Conservation (phyloP, 2,888 invertebrate species). For the Mamestra brassicae region DNA sequence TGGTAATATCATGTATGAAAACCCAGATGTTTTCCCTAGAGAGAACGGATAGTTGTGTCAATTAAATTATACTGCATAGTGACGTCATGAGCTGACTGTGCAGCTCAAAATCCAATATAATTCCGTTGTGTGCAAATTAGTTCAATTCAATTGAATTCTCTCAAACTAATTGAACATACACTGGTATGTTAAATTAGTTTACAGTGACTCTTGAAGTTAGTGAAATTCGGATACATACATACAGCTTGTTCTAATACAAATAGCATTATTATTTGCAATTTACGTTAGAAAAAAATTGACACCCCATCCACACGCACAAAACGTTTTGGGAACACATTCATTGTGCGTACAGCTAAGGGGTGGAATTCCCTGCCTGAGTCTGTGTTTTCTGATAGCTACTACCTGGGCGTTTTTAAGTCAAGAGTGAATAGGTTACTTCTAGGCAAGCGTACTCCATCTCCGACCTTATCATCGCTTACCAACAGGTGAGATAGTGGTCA, state of each 20-base stretch:
- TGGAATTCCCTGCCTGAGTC: too few relatives aligned
- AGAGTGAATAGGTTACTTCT: too few relatives aligned
- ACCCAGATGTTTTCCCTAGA: neutral
- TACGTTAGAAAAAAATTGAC: too few relatives aligned
- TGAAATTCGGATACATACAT: neutral
- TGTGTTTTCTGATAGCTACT: too few relatives aligned
- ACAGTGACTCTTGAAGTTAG: neutral
- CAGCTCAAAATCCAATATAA: constrained; percentile 20
- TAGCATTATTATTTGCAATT: neutral
- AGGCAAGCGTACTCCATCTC: too few relatives aligned
- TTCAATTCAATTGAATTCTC: constrained; percentile 59
- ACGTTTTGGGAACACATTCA: too few relatives aligned
- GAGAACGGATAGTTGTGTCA: constrained; percentile 53
- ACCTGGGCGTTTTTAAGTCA: too few relatives aligned
- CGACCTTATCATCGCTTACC: too few relatives aligned
- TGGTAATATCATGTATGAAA: neutral
- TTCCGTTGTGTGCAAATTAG: constrained; percentile 52
- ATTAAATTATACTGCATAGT: constrained; percentile 48
- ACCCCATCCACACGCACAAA: too few relatives aligned
- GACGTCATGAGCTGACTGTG: constrained; percentile 44
- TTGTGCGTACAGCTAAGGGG: too few relatives aligned
- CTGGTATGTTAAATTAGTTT: constrained; percentile 40
- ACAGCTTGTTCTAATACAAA: neutral
- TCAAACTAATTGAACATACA: constrained; percentile 24
- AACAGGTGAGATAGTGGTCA: too few relatives aligned